Conservation (phyloP, 35 echinoderm and acorn worm species). For the Holothuria glaberrima region DNA sequence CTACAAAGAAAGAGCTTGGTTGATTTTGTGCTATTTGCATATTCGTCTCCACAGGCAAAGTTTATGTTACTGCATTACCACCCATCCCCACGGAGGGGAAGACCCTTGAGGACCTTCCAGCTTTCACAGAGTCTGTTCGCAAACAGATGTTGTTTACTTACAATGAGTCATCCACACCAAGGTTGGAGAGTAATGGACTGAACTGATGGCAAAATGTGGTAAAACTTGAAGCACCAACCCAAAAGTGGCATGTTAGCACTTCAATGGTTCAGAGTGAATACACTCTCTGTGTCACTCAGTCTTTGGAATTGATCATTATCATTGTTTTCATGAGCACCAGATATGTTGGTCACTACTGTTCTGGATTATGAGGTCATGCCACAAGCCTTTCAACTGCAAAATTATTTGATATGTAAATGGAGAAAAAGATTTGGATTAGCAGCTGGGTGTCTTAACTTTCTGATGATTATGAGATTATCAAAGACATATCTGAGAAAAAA, state of each 20-base stretch:
- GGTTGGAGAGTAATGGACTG: constrained; percentile 47
- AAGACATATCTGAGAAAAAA: no score
- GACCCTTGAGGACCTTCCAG: constrained; percentile 25
- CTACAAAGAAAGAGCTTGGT: no score
- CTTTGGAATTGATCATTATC: not conserved
- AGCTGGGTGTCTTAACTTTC: no score
- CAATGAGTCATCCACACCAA: constrained; percentile 46
- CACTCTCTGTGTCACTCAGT: not conserved
- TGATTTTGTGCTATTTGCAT: no score
- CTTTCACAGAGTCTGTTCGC: constrained; percentile 43
- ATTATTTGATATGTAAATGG: no score
- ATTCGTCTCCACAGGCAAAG: constrained; percentile 3
- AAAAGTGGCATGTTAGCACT: not conserved
- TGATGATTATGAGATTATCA: no score
- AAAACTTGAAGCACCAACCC: not conserved
- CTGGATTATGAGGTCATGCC: no score
- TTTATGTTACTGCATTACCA: constrained; percentile 20
- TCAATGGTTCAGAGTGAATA: not conserved
- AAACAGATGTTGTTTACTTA: constrained; percentile 59
- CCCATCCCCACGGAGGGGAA: constrained; percentile 19
- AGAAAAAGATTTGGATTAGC: no score
- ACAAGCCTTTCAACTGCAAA: no score
- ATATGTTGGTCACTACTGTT: no score
- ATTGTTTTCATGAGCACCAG: not conserved
- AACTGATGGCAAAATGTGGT: not conserved